Conservation (phyloP, 1,140 invertebrate genomes). For the Drosophila navojoa region DNA sequence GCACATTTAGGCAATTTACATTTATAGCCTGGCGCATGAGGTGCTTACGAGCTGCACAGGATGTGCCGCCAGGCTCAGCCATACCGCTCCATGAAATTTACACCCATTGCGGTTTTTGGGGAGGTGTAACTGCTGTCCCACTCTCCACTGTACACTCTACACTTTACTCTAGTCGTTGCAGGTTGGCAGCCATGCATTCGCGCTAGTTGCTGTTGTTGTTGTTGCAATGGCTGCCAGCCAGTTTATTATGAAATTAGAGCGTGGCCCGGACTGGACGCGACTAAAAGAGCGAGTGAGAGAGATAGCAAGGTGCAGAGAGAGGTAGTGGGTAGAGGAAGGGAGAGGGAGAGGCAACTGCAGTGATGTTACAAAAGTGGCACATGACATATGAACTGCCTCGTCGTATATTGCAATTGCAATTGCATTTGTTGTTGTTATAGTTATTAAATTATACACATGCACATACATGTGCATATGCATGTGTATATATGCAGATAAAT, state of each 20-base stretch:
- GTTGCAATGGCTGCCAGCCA: slow-evolving; percentile 58
- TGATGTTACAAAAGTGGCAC: slow-evolving; percentile 77
- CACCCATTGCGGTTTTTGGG: slow-evolving; percentile 75
- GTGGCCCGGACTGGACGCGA: slow-evolving; percentile 24
- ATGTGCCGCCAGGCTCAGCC: slow-evolving; percentile 66
- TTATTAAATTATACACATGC: slow-evolving; percentile 73
- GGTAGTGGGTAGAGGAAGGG: neutral
- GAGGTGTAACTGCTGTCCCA: neutral
- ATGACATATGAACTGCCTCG: slow-evolving; percentile 75
- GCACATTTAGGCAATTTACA: slow-evolving; percentile 81
- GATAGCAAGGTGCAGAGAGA: no score
- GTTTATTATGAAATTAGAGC: slow-evolving; percentile 82
- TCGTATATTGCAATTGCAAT: slow-evolving; percentile 6
- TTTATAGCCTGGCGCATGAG: slow-evolving; percentile 81
- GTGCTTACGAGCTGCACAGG: slow-evolving; percentile 81
- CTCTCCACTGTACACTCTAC: neutral
- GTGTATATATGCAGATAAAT: no score
- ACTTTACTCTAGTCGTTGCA: slow-evolving; percentile 60
- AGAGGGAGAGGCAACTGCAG: slow-evolving; percentile 47
- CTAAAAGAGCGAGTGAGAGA: neutral
- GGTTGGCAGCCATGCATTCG: slow-evolving; percentile 28
- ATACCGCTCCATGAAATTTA: slow-evolving; percentile 63
- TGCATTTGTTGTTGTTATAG: slow-evolving; percentile 47
- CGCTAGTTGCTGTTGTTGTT: slow-evolving; percentile 20
- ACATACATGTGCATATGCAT: neutral